These are phyloP conservation scores for Aromia moschata DNA, from an alignment of 2,888 invertebrate species.

Conservation along the genomic window DNA sequence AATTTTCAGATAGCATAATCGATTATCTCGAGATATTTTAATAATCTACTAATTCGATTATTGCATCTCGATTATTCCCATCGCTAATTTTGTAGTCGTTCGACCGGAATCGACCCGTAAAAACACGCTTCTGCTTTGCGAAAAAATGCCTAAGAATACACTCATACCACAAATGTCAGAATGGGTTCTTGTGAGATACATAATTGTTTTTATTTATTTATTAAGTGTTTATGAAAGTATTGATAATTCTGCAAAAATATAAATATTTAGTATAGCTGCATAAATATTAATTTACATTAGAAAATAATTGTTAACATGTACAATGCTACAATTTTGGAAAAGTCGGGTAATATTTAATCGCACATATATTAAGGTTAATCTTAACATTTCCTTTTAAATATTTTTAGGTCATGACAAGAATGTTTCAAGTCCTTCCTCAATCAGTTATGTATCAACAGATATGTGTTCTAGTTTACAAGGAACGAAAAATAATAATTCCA, in stretches of 20 bases:
- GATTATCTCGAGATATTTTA: too few species aligned
- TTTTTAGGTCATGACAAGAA: constrained; percentile 50
- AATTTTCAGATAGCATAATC: too few species aligned
- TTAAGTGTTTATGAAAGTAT: too few species aligned
- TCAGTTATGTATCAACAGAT: constrained; percentile 6
- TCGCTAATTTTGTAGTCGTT: too few species aligned
- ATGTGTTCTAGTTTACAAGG: not conserved
- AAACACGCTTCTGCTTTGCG: too few species aligned
- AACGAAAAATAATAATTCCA: not conserved
- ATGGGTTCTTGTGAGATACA: too few species aligned
- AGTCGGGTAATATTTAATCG: constrained; percentile 67
- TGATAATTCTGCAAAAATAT: not conserved
- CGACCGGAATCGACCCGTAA: too few species aligned
- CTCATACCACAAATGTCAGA: too few species aligned
- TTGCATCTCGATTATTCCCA: too few species aligned
- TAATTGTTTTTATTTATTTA: too few species aligned
- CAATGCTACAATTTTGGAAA: constrained; percentile 83
- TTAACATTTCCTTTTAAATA: constrained; percentile 24
- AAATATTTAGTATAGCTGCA: not conserved
- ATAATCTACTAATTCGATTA: too few species aligned
- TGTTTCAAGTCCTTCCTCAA: constrained; percentile 30
- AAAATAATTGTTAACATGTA: constrained; percentile 46
- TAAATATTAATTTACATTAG: not conserved
- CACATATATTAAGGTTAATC: constrained; percentile 26
- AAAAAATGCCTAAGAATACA: too few species aligned